Conservation (phyloP, 2,113 vertebrate genomes). For the Platysternon megacephalum region DNA sequence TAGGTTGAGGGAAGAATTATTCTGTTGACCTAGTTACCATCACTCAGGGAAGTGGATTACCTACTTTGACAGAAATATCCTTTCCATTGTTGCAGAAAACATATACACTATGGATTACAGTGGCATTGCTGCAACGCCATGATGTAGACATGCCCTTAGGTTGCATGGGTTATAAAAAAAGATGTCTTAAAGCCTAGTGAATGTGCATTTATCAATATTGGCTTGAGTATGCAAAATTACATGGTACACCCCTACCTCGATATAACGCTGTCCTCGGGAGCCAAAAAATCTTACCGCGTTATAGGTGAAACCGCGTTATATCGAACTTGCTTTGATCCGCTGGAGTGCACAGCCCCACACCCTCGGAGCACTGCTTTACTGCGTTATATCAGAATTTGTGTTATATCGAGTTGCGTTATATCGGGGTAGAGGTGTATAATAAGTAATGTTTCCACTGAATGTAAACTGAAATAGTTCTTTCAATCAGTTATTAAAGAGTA, state of each 20-base stretch:
- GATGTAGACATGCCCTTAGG: background rate
- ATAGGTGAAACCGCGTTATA: no score
- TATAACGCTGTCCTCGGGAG: no score
- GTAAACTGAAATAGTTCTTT: background rate
- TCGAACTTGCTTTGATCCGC: no score
- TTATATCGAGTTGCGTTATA: no score
- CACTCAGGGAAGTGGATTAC: background rate
- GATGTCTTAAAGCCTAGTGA: background rate
- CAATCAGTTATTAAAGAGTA: background rate
- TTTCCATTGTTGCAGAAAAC: background rate
- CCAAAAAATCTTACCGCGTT: no score
- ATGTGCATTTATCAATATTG: background rate
- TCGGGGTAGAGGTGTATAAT: no score
- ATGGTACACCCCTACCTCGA: no score
- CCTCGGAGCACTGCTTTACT: no score
- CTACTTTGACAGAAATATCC: background rate
- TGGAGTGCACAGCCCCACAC: no score
- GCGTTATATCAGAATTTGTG: no score
- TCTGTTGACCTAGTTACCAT: background rate
- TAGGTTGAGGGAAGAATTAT: background rate
- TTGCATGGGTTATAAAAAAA: background rate
- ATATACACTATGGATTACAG: background rate
- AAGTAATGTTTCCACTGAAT: conserved; percentile 4
- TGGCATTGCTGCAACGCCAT: background rate
- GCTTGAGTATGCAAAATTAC: background rate